Base-by-base conservation (phyloP, 2,113 vertebrate genomes). In the Cavia aperea region DNA sequence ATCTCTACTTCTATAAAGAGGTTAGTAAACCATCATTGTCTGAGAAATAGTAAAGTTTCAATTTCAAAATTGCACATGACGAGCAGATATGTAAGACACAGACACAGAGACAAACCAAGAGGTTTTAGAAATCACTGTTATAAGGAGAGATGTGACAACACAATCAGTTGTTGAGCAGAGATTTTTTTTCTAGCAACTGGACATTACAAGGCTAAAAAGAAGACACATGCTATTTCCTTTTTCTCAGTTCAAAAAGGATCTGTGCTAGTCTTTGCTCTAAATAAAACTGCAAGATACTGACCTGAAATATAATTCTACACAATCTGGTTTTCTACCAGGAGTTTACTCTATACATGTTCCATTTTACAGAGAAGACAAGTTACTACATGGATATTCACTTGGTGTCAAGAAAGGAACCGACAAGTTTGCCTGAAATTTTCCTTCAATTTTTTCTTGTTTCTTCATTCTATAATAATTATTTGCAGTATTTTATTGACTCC, bases 1-100 rank as follows among this genome's bases (percentile, higher is more conserved):
- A n/a, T 75, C 78, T 93, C 90, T 87, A 72, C 84, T 94, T 95
- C 81, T 90, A 88, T 95, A 87, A 92, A 95, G 88, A 89, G n/a
- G 72, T 68, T 95, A 91, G 90, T 95, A 94, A 96, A 66, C 54
- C 89, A 78, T 66, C 75, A 4, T 51, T 58, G 63, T 93, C 86
- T 75, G 12, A 73, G 62, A 39, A 62, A 92, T 29, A 93, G 66
- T 88, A 72, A 95, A 90, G 18, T 63, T 89, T 94, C 39, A 82
- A 81, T 85, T 89, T 85, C 49, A 73, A 96, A 96, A 93, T 31
- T 94, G 58, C 81, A 65, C 63, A 92, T 54, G 85, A 92, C 39
- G 43, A 36, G 62, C 4, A 56, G 24, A 68, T 49, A 78, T 18
- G 86, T 68, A 91, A 68, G 79, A 86, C 83, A 91, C 13, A 56